Base-by-base conservation (phyloP, 2,888 invertebrate genomes). In the Matsumyia berberina region DNA sequence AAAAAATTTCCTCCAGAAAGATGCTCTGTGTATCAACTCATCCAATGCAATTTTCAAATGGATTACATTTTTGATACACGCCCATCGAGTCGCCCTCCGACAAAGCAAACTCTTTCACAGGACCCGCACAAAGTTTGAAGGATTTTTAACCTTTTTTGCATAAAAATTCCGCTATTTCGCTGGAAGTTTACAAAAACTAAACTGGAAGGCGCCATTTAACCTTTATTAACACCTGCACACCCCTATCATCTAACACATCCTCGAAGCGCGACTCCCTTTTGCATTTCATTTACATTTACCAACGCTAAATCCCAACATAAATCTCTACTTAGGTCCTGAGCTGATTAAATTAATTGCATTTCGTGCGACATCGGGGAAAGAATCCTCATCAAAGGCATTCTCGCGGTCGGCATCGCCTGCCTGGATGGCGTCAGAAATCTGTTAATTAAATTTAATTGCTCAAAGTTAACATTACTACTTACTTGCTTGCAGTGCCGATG, bases 401-500 rank as follows among this genome's bases (percentile, higher is more conserved):
- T 33, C 17, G 12, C 19, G 70, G 66, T 49, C 24, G 58, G 9
- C 57, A 24, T 57, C 37, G 17, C 9, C 9, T 6, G 49, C 9
- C 33, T 29, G 49, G 49, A 67, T 49, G 55, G 51, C 55, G 17
- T 62, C 57, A 39, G 49, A 62, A 77, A 66, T 66, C 72, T 67
- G 66, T 83, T 83, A 83, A 78, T 83, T 78, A 78, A 67, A 83
- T 78, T 67, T 83, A 78, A 83, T 82, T 82, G 82, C 78, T 67
- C 82, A 83, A 78, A 83, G 78, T 67, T 72, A 82, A 49, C 67
- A 24, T 58, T 33, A 67, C 76, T 76, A 64, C 44, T 55, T 49
- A 46, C 66, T 24, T 24, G 24, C 24, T 3, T 3, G 24, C 4
- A 24, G n/a, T n/a, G n/a, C n/a, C 24, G 4, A 24, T 66, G 37